These are phyloP conservation scores for Notamacropus eugenii DNA, from an alignment of 2,797 vertebrate genomes.

Conservation along the genomic window DNA sequence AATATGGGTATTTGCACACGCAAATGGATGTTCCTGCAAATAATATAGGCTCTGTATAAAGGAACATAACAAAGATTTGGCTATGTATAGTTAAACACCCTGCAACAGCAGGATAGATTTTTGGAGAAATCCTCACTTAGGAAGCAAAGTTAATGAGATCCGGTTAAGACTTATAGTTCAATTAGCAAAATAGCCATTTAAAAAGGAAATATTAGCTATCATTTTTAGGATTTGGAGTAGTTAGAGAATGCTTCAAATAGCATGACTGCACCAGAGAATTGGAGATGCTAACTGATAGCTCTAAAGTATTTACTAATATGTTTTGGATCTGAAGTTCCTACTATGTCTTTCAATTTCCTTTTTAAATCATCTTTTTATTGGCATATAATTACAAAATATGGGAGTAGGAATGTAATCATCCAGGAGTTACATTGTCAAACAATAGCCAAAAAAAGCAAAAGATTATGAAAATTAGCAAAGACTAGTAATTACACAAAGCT, in stretches of 20 bases:
- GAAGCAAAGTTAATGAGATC: constrained; percentile 50
- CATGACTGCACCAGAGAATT: constrained; percentile 37
- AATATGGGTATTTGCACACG: constrained; percentile 80
- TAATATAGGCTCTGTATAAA: constrained; percentile 74
- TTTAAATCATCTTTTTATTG: constrained; percentile 24
- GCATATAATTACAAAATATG: constrained; percentile 38
- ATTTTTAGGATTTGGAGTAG: background rate
- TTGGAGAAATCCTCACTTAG: constrained; percentile 56
- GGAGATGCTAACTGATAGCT: constrained; percentile 42
- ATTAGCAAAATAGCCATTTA: constrained; percentile 49
- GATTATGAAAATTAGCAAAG: constrained; percentile 42
- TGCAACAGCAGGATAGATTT: constrained; percentile 60
- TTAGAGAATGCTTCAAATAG: constrained; percentile 27
- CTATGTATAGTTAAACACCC: constrained; percentile 70
- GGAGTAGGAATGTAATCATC: background rate
- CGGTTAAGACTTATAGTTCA: constrained; percentile 59
- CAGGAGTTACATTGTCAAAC: constrained; percentile 9
- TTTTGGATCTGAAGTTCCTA: constrained; percentile 9
- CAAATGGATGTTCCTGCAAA: constrained; percentile 77
- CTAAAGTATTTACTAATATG: constrained; percentile 45
- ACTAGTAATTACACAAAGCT: constrained; percentile 13
- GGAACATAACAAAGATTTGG: constrained; percentile 52
- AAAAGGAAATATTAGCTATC: constrained; percentile 21
- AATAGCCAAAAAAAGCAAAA: constrained; percentile 36
- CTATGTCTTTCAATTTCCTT: constrained; percentile 14